These are phyloP conservation scores for Batillaria attramentaria DNA, from an alignment of 1,140 invertebrate species.

Conservation along the genomic window DNA sequence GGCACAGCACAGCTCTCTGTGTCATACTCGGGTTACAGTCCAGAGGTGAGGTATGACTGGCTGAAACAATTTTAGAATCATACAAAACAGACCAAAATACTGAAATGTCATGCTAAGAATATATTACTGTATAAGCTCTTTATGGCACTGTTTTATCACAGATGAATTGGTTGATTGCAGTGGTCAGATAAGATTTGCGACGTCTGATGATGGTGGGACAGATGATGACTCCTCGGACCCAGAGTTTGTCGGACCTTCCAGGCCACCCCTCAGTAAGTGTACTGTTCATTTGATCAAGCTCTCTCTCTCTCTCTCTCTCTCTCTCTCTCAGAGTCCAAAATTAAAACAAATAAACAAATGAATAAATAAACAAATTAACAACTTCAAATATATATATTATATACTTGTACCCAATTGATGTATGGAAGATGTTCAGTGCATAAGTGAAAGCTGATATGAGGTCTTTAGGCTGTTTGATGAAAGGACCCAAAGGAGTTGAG, in stretches of 20 bases:
- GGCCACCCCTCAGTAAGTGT: constrained; percentile 42
- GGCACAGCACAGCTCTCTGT: too few relatives aligned
- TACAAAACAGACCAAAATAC: neutral
- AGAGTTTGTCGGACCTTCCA: constrained; percentile 42
- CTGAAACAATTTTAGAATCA: too few relatives aligned
- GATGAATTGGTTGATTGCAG: constrained; percentile 42
- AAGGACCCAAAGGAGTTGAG: too few relatives aligned
- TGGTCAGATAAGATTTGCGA: constrained; percentile 66
- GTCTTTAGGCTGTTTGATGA: too few relatives aligned
- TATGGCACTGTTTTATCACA: neutral
- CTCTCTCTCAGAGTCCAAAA: neutral
- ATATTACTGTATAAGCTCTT: neutral
- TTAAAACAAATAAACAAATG: too few relatives aligned
- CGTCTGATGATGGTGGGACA: constrained; percentile 50
- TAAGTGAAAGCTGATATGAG: too few relatives aligned
- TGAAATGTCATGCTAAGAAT: neutral
- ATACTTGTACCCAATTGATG: too few relatives aligned
- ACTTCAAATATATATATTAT: too few relatives aligned
- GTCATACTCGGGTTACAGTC: too few relatives aligned
- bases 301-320: neutral
- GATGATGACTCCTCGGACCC: constrained; percentile 50
- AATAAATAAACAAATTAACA: too few relatives aligned
- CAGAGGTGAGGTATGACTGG: too few relatives aligned
- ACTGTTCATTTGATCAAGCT: neutral
- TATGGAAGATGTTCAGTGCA: too few relatives aligned